A percentile compares a stretch with the other conserved stretches of the same genome.
phyloP scores from a whole-genome alignment of 1,140 invertebrate species.

The Calosoma granatense region DNA sequence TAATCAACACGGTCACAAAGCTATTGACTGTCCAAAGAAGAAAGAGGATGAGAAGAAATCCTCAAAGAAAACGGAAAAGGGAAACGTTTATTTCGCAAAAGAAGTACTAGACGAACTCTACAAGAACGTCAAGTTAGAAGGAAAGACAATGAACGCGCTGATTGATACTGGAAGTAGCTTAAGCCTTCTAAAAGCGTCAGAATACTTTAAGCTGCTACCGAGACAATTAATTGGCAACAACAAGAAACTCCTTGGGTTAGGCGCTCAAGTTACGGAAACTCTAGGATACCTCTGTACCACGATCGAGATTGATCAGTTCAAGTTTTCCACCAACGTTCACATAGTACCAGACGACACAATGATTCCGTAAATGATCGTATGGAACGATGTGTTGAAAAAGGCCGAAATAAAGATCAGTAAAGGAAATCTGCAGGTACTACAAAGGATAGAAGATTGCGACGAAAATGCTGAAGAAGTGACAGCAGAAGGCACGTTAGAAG shows the following conservation, averaged over 20 bases:
- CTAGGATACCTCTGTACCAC: not conserved
- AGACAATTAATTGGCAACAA: too few relatives aligned
- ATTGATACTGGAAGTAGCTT: too few relatives aligned
- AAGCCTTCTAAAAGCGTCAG: not conserved
- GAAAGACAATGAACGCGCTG: not conserved
- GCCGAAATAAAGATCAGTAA: slow-evolving; percentile 6
- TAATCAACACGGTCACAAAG: not conserved
- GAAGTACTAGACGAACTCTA: not conserved
- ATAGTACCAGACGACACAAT: not conserved
- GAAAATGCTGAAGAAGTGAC: too few relatives aligned
- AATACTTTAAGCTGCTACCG: not conserved
- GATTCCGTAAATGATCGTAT: too few relatives aligned
- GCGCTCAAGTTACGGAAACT: too few relatives aligned
- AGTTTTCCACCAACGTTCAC: too few relatives aligned
- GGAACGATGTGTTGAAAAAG: slow-evolving; percentile 6
- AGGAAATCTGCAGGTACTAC: not conserved
- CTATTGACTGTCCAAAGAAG: not conserved
- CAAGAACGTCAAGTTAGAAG: not conserved
- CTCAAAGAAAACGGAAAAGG: not conserved
- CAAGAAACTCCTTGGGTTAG: too few relatives aligned
- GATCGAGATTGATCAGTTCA: not conserved
- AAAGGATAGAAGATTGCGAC: too few relatives aligned
- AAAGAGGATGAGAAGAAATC: too few relatives aligned
- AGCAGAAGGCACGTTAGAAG: too few relatives aligned
- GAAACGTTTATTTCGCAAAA: not conserved